These are phyloP conservation scores for Megaleporinus macrocephalus DNA, from an alignment of 2,113 vertebrate species.

Conservation along the genomic window DNA sequence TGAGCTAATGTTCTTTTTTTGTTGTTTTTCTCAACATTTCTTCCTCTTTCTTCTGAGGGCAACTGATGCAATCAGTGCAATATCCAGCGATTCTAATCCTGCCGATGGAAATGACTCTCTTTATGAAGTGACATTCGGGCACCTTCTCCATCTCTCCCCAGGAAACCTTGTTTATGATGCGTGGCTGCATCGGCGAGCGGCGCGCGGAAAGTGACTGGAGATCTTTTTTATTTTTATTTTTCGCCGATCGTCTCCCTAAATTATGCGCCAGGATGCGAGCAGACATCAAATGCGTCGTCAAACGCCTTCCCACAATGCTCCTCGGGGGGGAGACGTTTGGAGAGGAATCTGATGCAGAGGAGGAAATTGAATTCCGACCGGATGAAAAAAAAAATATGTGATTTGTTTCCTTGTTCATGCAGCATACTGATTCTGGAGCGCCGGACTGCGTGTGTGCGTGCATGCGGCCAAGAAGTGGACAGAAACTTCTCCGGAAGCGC, in stretches of 20 bases:
- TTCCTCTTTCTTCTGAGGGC: background rate
- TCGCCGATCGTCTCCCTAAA: background rate
- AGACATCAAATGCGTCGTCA: slow-evolving; percentile 21
- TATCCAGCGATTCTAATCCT: slow-evolving; percentile 17
- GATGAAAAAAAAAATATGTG: slow-evolving; percentile 10
- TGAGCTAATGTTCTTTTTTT: no score
- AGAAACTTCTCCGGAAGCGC: background rate
- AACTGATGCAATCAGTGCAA: slow-evolving; percentile 8
- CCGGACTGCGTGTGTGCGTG: background rate
- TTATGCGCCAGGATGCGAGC: slow-evolving; percentile 41
- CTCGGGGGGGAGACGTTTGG: background rate
- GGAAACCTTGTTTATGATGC: background rate
- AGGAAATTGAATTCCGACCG: slow-evolving; percentile 24
- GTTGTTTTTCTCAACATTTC: slow-evolving; percentile 24
- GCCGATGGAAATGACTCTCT: slow-evolving; percentile 2
- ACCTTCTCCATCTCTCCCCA: background rate
- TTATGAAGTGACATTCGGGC: background rate
- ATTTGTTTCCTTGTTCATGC: slow-evolving; percentile 2
- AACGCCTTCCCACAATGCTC: slow-evolving; percentile 16
- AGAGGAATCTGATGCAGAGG: slow-evolving; percentile 17
- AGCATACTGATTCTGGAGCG: background rate
- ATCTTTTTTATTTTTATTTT: slow-evolving; percentile 2
- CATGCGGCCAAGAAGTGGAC: slow-evolving; percentile 3
- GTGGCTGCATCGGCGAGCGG: slow-evolving; percentile 1
- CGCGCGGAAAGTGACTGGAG: slow-evolving; percentile 1